A percentile compares a stretch with the other conserved stretches of the same genome.
These are phyloP conservation scores for Morpho achilles DNA, from an alignment of 2,888 invertebrate genomes.

Conservation along the genomic window DNA sequence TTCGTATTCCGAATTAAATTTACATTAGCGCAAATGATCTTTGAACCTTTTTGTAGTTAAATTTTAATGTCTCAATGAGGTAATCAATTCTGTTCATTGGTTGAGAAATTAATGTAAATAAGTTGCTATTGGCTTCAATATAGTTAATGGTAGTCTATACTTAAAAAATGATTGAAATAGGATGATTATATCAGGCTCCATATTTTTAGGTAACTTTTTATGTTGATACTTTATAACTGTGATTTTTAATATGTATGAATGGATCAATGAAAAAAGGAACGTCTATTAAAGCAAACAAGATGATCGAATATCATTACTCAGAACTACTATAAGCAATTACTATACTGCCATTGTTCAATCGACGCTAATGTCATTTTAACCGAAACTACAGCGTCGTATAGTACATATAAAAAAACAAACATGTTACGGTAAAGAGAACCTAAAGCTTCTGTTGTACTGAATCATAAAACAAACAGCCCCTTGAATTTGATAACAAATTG, in stretches of 20 bases:
- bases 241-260: background rate
- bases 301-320: slow-evolving; percentile 6
- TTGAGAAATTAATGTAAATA: slow-evolving; percentile 21
- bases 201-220: too few relatives aligned
- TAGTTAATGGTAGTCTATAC: slow-evolving; percentile 37
- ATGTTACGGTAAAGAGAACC: slow-evolving; percentile 14
- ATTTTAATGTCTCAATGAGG: slow-evolving; percentile 36
- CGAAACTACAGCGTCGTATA: slow-evolving; percentile 16
- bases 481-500: background rate
- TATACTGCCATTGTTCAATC: slow-evolving; percentile 60
- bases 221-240: background rate
- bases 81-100: slow-evolving; percentile 23
- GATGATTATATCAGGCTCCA: background rate
- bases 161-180: slow-evolving; percentile 38
- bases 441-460: slow-evolving; percentile 7
- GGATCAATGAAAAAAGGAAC: background rate
- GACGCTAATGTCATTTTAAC: slow-evolving; percentile 36
- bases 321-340: slow-evolving; percentile 53
- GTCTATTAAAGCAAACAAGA: background rate
- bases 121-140: slow-evolving; percentile 12
- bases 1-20: slow-evolving; percentile 17
- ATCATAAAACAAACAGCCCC: background rate
- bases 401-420: slow-evolving; percentile 11
- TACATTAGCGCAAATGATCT: slow-evolving; percentile 23
- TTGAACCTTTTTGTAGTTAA: slow-evolving; percentile 30